Percentiles rank a stretch among this genome's conserved stretches.
These are phyloP conservation scores for Leucoraja erinaceus DNA, from an alignment of 2,113 vertebrate species.

Conservation along the genomic window DNA sequence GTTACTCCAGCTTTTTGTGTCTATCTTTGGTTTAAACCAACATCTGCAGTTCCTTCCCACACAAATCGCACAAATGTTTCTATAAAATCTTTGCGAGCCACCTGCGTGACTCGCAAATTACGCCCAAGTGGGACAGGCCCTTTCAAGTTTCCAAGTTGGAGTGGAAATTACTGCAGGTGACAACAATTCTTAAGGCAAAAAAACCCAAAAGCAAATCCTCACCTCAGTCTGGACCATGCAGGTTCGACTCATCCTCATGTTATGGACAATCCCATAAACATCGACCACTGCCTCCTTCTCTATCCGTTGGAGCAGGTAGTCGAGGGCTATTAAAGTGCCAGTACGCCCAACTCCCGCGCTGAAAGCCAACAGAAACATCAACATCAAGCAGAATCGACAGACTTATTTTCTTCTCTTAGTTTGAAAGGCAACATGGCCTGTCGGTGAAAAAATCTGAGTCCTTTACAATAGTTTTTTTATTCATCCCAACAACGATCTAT, in stretches of 20 bases:
- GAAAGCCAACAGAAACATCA: not conserved
- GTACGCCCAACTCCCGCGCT: conserved; percentile 78
- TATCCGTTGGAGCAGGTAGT: conserved; percentile 68
- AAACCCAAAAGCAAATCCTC: not conserved
- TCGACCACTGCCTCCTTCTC: conserved; percentile 49
- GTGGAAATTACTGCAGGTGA: no score
- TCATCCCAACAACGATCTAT: not conserved
- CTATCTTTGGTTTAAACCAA: no score
- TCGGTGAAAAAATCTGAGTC: not conserved
- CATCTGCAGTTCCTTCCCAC: no score
- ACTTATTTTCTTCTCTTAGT: not conserved
- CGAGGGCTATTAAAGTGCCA: conserved; percentile 71
- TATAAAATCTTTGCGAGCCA: no score
- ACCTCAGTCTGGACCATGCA: conserved; percentile 86
- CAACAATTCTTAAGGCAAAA: no score
- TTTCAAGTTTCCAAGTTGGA: no score
- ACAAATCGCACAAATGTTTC: no score
- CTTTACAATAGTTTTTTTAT: not conserved
- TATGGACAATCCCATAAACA: conserved; percentile 58
- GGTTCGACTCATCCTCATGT: conserved; percentile 64
- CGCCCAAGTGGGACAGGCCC: no score
- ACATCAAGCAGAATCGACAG: not conserved
- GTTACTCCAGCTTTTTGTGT: no score
- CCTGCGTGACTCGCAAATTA: no score
- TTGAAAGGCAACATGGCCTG: not conserved